Percentiles rank a stretch among this genome's conserved stretches.
Conservation (phyloP, 2,113 vertebrate genomes). For the Hyperopisus bebe region DNA sequence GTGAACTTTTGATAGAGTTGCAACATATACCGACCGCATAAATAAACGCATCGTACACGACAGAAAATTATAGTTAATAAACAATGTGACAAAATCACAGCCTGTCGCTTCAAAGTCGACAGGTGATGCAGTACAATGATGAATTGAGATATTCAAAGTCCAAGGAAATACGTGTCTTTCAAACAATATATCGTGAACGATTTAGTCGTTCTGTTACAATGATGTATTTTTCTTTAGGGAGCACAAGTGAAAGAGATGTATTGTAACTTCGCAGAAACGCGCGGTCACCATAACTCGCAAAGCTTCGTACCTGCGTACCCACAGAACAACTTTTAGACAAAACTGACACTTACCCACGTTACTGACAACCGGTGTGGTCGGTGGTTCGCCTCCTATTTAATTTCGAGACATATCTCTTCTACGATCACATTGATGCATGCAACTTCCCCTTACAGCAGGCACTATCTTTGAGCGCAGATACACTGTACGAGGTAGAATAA, state of each 20-base stretch:
- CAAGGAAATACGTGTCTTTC: neutral
- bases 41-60: neutral
- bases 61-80: neutral
- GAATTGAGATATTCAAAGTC: neutral
- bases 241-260: neutral
- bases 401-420: conserved; percentile 57
- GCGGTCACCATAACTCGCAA: neutral
- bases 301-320: conserved; percentile 5
- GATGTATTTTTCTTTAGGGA: neutral
- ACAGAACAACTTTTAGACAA: neutral
- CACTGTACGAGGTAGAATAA: neutral
- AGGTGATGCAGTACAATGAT: neutral
- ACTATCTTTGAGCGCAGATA: conserved; percentile 10
- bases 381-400: conserved; percentile 31
- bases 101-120: neutral
- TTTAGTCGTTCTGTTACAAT: neutral
- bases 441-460: conserved; percentile 69
- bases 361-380: conserved; percentile 25
- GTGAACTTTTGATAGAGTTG: neutral
- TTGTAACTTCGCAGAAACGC: neutral
- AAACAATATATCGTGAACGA: neutral
- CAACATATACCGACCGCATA: neutral
- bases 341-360: conserved; percentile 48
- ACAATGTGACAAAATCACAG: neutral
- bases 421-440: conserved; percentile 49